A percentile compares a stretch with the other conserved stretches of the same genome.
These are phyloP conservation scores for Puma concolor DNA, from an alignment of 2,113 vertebrate species.

Conservation along the genomic window DNA sequence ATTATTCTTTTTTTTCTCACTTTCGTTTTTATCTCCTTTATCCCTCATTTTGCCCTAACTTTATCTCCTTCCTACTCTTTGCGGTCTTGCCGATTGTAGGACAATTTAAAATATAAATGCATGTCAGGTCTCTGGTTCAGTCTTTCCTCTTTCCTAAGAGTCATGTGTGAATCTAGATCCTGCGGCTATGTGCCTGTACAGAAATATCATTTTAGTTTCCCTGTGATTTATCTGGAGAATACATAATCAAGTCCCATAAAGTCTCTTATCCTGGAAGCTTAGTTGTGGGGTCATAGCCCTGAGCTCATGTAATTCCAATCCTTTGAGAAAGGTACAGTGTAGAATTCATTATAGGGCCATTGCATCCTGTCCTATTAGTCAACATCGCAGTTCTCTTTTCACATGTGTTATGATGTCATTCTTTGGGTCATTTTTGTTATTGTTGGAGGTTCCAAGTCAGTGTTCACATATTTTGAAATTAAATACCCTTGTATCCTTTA, in stretches of 20 bases:
- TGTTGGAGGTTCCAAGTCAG: not conserved
- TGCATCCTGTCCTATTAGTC: constrained; percentile 45
- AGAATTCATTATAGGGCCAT: constrained; percentile 59
- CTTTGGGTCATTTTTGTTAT: not conserved
- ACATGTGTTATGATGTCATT: not conserved
- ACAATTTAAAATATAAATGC: not conserved
- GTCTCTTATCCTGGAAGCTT: constrained; percentile 42
- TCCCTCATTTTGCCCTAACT: not conserved
- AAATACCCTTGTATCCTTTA: not conserved
- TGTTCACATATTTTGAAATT: constrained; percentile 19
- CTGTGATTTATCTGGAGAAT: constrained; percentile 33
- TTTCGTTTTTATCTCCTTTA: not conserved
- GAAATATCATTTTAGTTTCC: constrained; percentile 44
- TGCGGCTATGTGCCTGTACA: not conserved
- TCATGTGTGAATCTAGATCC: not conserved
- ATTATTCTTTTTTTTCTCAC: not conserved
- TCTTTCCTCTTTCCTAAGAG: not conserved
- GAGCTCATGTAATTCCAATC: constrained; percentile 42
- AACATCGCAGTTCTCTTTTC: not conserved
- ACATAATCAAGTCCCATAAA: constrained; percentile 59
- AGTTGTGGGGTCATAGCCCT: constrained; percentile 48
- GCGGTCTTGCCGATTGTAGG: not conserved
- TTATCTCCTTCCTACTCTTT: not conserved
- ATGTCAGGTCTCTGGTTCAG: not conserved
- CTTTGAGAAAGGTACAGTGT: constrained; percentile 58